Conservation (phyloP, 2,888 invertebrate genomes). For the Spisula solida region DNA sequence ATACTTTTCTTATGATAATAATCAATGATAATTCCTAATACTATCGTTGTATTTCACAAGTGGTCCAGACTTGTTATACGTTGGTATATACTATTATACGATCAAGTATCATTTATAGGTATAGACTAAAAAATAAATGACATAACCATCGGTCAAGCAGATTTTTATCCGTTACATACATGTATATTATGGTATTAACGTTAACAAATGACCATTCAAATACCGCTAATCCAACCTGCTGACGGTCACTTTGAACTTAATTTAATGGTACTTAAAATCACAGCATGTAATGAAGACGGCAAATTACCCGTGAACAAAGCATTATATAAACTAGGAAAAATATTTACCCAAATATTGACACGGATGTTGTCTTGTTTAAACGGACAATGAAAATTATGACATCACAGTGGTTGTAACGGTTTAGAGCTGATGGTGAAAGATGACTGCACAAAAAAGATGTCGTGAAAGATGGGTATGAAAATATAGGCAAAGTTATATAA, state of each 20-base stretch:
- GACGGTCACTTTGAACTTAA: background rate
- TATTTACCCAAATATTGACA: constrained; percentile 1
- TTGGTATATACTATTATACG: background rate
- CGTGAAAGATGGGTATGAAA: no score
- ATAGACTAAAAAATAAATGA: background rate
- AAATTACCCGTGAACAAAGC: background rate
- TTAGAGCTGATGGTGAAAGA: background rate
- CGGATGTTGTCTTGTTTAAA: background rate
- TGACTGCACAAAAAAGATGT: background rate
- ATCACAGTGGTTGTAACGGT: background rate
- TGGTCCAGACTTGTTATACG: background rate
- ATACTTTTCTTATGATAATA: background rate
- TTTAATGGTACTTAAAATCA: constrained; percentile 1
- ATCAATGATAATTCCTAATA: background rate
- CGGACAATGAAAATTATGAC: background rate
- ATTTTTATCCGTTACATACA: background rate
- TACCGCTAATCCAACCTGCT: background rate
- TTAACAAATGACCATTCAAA: background rate
- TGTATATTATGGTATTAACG: constrained; percentile 16
- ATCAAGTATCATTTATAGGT: background rate
- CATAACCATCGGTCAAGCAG: background rate
- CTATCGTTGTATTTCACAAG: constrained; percentile 1
- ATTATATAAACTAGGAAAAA: background rate
- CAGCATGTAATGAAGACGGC: background rate
- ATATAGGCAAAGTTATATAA: no score